These are phyloP conservation scores for Okapia johnstoni DNA, from an alignment of 2,113 vertebrate genomes.

Conservation along the genomic window DNA sequence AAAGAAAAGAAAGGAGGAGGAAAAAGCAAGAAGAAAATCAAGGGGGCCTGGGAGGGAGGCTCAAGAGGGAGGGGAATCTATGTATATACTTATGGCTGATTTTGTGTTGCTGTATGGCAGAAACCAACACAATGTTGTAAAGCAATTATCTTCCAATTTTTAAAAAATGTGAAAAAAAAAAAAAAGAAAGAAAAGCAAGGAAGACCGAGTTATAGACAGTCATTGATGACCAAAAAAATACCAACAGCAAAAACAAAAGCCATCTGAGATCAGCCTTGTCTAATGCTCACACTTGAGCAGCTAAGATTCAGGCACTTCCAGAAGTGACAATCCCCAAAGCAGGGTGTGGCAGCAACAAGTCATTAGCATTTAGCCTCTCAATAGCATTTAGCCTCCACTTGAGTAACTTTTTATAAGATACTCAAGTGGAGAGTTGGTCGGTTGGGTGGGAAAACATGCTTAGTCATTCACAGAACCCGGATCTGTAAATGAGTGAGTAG, in stretches of 20 bases:
- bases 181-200: rapidly evolving
- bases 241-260: background rate
- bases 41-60: background rate
- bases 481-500: background rate
- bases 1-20: background rate
- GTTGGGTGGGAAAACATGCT: background rate
- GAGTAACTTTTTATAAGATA: slow-evolving; percentile 63
- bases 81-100: background rate
- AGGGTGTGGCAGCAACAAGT: slow-evolving; percentile 57
- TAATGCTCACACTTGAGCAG: slow-evolving; percentile 20
- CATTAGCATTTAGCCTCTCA: slow-evolving; percentile 56
- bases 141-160: background rate
- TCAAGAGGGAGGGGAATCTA: background rate
- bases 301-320: slow-evolving; percentile 52
- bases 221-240: background rate
- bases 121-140: background rate
- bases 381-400: slow-evolving; percentile 48
- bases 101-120: background rate
- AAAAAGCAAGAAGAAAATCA: background rate
- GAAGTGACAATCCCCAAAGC: slow-evolving; percentile 72
- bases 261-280: background rate
- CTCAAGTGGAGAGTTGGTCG: slow-evolving; percentile 49
- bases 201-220: background rate
- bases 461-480: background rate
- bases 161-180: background rate